A percentile compares a stretch with the other conserved stretches of the same genome.
These are phyloP conservation scores for Microtus pennsylvanicus DNA, from an alignment of 2,113 vertebrate species.

Conservation along the genomic window DNA sequence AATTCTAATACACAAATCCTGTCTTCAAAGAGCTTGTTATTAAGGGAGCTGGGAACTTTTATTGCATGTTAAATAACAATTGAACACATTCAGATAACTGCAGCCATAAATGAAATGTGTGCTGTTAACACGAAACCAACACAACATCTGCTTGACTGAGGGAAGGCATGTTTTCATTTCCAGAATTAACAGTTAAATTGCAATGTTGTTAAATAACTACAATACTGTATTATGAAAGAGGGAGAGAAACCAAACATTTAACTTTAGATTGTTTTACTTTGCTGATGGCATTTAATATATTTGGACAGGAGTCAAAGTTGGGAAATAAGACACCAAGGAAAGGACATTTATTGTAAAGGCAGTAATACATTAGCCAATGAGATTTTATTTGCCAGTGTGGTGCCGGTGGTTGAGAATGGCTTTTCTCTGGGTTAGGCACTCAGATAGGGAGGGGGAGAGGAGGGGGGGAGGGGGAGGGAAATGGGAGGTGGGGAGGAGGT, in stretches of 20 bases:
- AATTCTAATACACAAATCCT: conserved; percentile 4
- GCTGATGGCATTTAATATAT: not conserved
- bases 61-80: conserved; percentile 42
- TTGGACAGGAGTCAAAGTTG: conserved; percentile 9
- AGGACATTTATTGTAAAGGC: not conserved
- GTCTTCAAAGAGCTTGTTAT: conserved; percentile 53
- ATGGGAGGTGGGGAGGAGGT: too few relatives aligned
- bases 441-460: not conserved
- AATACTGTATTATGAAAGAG: not conserved
- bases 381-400: not conserved
- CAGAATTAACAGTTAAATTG: not conserved
- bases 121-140: not conserved
- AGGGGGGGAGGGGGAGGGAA: too few relatives aligned
- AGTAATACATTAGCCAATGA: not conserved
- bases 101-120: conserved; percentile 47
- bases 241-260: not conserved
- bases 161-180: not conserved
- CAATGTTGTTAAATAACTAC: conserved; percentile 1
- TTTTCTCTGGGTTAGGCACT: conserved; percentile 5
- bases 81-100: conserved; percentile 3
- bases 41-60: not conserved
- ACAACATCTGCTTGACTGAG: not conserved
- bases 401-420: not conserved
- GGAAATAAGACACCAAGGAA: not conserved
- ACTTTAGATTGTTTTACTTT: conserved; percentile 30